Evolutionary conservation across 2,113 vertebrate species (phyloP).

Genomic region (Mugil cephalus): DNA sequence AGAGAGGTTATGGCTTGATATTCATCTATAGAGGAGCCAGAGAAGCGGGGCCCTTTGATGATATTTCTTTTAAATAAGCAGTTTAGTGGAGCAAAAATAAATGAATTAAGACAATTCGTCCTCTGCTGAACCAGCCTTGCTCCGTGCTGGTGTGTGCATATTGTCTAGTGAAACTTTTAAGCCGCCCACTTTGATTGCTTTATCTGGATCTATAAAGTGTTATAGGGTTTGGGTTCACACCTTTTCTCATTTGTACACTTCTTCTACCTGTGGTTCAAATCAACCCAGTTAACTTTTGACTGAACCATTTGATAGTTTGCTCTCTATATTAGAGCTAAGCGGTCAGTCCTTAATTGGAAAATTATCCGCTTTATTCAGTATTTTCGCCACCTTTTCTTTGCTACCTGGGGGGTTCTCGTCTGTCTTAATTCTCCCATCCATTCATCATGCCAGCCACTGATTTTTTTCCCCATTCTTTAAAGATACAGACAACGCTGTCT

Average conservation of each 20-base stretch:
- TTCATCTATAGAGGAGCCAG: background rate
- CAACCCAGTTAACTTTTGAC: slow-evolving; percentile 14
- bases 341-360: slow-evolving; percentile 40
- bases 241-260: slow-evolving; percentile 33
- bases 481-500: slow-evolving; percentile 9
- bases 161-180: slow-evolving; percentile 59
- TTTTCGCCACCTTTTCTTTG: slow-evolving; percentile 21
- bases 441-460: slow-evolving; percentile 53
- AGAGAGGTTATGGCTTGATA: background rate
- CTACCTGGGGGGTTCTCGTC: slow-evolving; percentile 36
- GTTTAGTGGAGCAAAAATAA: background rate
- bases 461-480: slow-evolving; percentile 39
- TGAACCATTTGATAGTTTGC: slow-evolving; percentile 28
- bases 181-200: slow-evolving; percentile 51
- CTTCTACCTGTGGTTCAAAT: slow-evolving; percentile 22
- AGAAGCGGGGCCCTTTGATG: background rate
- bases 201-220: slow-evolving; percentile 54
- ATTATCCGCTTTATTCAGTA: slow-evolving; percentile 44
- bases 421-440: slow-evolving; percentile 29
- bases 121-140: slow-evolving; percentile 30
- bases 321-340: slow-evolving; percentile 12
- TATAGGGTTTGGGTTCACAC: background rate
- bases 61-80: background rate
- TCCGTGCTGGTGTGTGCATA: slow-evolving; percentile 38
- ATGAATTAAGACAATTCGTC: background rate